Evolutionary conservation across 2,113 vertebrate genomes (phyloP), one percentile per base, ranked within the genome.

Genomic region (Protomyctophum bolini): DNA sequence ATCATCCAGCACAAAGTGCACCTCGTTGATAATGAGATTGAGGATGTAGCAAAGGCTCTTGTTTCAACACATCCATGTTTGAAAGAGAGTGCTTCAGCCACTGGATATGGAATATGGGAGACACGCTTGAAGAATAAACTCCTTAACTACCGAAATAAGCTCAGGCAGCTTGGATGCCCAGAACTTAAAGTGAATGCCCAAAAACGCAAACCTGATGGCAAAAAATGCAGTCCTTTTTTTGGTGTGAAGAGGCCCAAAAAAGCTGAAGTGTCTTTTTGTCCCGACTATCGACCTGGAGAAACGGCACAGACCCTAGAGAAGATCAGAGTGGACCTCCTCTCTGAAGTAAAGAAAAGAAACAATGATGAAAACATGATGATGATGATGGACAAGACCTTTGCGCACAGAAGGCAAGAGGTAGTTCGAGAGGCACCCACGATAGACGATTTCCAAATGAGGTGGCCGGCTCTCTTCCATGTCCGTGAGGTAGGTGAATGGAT

Each of bases 321-420:
- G 9, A 50, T 58, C 21, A 49, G 62, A 50, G 11, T 64, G 45
- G 10, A 15, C 9, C 63, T 52, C 28, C 56, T 74, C 5, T 74
- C 72, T 5, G 76, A 78, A 58, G 70, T 21, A 21, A 21, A 21
- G 21, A 21, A 21, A 21, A 21, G 21, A 21, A 21, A 21, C 21
- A 21, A 21, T 73, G n/a, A 63, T 10, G 8, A 66, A 61, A 50
- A 76, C 51, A 21, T 75, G 0, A 51, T 8, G 48, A 33, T 28
- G 11, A 11, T 70, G 63, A 80, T 80, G 77, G 68, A 75, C 61
- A 66, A 56, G 63, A 80, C 72, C 10, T 80, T 80, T 80, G 57
- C 68, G 4, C 10, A 50, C 2, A 67, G 67, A 67, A 75, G 72
- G 58, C 41, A 75, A 6, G 63, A 80, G 6, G 58, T 75, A 15